Percentiles rank a stretch among this genome's conserved stretches.
These are phyloP conservation scores for Petaurus breviceps DNA, from an alignment of 2,113 vertebrate species.

Conservation along the genomic window DNA sequence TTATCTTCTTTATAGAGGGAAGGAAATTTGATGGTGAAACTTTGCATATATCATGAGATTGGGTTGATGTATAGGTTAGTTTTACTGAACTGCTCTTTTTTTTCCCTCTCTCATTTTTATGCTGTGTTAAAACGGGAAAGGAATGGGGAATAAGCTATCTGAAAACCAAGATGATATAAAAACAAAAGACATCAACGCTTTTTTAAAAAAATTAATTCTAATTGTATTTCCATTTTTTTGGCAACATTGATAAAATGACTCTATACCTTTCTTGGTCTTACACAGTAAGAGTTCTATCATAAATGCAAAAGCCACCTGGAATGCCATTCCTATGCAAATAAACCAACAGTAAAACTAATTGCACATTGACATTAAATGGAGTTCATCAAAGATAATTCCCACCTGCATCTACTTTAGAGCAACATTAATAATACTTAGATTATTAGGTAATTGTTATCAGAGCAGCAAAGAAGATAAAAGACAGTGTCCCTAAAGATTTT, in stretches of 20 bases:
- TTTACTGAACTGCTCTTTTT: neutral
- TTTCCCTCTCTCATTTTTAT: neutral
- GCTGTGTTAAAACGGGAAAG: neutral
- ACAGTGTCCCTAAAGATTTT: constrained; percentile 34
- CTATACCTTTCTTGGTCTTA: neutral
- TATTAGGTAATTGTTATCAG: constrained; percentile 6
- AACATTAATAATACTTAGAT: constrained; percentile 40
- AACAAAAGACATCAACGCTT: neutral
- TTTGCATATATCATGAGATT: neutral
- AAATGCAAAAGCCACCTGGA: constrained; percentile 22
- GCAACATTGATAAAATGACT: neutral
- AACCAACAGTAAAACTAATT: constrained; percentile 60
- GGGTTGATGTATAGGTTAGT: neutral
- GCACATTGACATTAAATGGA: constrained; percentile 62
- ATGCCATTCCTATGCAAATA: constrained; percentile 59
- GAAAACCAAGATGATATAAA: neutral
- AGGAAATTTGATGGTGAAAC: neutral
- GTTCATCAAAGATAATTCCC: constrained; percentile 47
- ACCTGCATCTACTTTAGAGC: constrained; percentile 62
- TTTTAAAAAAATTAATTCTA: neutral
- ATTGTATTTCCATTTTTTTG: constrained; percentile 19
- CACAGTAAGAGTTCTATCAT: neutral
- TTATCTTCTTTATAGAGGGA: too few species aligned
- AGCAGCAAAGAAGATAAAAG: neutral
- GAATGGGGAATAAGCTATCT: neutral